Evolutionary conservation across 2,888 invertebrate genomes (phyloP).

Genomic region (Drosophila peninsularis): DNA sequence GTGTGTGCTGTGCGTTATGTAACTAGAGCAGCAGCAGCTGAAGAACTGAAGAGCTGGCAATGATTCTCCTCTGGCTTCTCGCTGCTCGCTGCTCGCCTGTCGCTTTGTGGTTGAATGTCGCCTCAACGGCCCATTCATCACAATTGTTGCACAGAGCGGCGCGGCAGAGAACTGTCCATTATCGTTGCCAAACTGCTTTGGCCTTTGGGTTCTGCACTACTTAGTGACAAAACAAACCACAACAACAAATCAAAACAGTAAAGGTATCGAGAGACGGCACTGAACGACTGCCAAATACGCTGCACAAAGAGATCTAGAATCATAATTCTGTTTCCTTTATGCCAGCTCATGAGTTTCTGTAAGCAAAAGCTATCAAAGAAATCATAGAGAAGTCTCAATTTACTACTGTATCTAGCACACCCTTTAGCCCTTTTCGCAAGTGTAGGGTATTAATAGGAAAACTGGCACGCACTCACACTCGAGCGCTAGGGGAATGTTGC

Average conservation of each 20-base stretch:
- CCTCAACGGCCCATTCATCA: slow-evolving; percentile 59
- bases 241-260: slow-evolving; percentile 71
- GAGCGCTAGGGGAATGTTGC: slow-evolving; percentile 37
- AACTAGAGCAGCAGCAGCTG: slow-evolving; percentile 53
- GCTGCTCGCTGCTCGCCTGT: slow-evolving; percentile 53
- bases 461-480: slow-evolving; percentile 54
- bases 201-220: slow-evolving; percentile 70
- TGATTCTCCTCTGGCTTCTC: slow-evolving; percentile 20
- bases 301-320: not conserved
- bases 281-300: slow-evolving; percentile 31
- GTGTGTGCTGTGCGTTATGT: slow-evolving; percentile 47
- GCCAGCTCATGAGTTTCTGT: not conserved
- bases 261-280: slow-evolving; percentile 8
- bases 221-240: slow-evolving; percentile 63
- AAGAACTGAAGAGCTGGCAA: slow-evolving; percentile 27
- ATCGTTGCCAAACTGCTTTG: slow-evolving; percentile 66
- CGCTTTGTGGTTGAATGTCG: slow-evolving; percentile 54
- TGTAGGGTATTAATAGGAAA: slow-evolving; percentile 53
- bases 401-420: slow-evolving; percentile 10
- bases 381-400: not conserved
- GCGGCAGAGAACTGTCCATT: slow-evolving; percentile 47
- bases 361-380: not conserved
- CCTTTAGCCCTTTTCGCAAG: slow-evolving; percentile 14
- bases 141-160: slow-evolving; percentile 46
- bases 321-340: not conserved